phyloP scores from a whole-genome alignment of 2,797 vertebrate genomes.

The Phyllotis vaccarum region DNA sequence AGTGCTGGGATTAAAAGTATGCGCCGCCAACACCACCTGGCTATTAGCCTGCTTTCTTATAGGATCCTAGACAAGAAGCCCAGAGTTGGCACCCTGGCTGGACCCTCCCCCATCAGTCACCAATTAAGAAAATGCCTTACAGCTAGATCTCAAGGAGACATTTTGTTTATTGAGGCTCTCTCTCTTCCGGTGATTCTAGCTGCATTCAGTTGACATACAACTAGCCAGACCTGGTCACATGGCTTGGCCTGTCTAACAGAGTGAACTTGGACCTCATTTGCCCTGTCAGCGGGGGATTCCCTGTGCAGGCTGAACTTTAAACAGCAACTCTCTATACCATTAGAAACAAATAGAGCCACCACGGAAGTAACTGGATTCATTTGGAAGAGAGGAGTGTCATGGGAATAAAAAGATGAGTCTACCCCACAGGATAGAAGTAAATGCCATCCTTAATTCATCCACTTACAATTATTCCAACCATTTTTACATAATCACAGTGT shows the following conservation, averaged over 20 bases:
- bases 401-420: not conserved
- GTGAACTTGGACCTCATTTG: not conserved
- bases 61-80: not conserved
- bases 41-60: not conserved
- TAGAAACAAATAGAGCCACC: not conserved
- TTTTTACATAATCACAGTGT: constrained; percentile 69
- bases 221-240: not conserved
- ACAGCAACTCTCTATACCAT: not conserved
- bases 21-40: not conserved
- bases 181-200: not conserved
- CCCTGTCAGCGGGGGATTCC: not conserved
- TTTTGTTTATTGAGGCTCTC: not conserved
- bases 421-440: constrained; percentile 1
- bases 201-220: not conserved
- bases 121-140: not conserved
- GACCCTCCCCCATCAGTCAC: not conserved
- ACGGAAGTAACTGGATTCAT: constrained; percentile 6
- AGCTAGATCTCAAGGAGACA: not conserved
- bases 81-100: not conserved
- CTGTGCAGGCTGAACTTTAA: not conserved
- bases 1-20: not conserved
- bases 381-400: not conserved
- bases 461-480: constrained; percentile 62
- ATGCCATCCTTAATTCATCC: not conserved
- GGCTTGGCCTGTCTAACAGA: not conserved